Evolutionary conservation across 2,113 vertebrate species (phyloP).

Genomic region (Ploceus nigricollis): DNA sequence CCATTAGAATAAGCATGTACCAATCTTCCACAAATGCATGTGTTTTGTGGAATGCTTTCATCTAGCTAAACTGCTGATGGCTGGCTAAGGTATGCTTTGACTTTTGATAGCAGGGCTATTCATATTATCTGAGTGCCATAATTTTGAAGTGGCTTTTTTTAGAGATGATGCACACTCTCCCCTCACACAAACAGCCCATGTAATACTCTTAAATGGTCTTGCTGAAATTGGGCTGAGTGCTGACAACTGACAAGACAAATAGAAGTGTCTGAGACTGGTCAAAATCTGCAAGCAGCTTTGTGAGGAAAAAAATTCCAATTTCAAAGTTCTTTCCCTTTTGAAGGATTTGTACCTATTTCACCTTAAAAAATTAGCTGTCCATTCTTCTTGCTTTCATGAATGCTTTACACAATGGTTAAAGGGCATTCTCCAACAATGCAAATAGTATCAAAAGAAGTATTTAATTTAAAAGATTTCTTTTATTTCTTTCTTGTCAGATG

Average conservation of each 20-base stretch:
- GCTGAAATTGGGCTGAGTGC: not conserved
- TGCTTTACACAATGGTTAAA: not conserved
- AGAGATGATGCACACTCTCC: not conserved
- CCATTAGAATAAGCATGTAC: not conserved
- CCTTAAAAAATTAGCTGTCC: not conserved
- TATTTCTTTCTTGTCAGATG: not conserved
- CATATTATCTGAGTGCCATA: not conserved
- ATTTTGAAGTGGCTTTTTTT: not conserved
- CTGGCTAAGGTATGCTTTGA: not conserved
- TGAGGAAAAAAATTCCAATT: not conserved
- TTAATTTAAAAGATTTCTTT: not conserved
- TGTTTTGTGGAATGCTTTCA: not conserved
- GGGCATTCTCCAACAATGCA: not conserved
- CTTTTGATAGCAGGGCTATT: not conserved
- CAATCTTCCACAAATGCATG: not conserved
- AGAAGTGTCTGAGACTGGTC: not conserved
- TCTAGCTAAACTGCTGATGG: not conserved
- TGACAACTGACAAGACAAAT: not conserved
- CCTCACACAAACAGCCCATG: not conserved
- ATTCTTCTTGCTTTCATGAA: not conserved
- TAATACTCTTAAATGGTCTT: not conserved
- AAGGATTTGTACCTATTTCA: not conserved
- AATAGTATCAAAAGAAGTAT: not conserved
- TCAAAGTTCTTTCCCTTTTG: not conserved
- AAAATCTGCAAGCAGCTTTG: not conserved